These are phyloP conservation scores for Saccostrea cuccullata DNA, from an alignment of 1,140 invertebrate genomes.

Conservation along the genomic window DNA sequence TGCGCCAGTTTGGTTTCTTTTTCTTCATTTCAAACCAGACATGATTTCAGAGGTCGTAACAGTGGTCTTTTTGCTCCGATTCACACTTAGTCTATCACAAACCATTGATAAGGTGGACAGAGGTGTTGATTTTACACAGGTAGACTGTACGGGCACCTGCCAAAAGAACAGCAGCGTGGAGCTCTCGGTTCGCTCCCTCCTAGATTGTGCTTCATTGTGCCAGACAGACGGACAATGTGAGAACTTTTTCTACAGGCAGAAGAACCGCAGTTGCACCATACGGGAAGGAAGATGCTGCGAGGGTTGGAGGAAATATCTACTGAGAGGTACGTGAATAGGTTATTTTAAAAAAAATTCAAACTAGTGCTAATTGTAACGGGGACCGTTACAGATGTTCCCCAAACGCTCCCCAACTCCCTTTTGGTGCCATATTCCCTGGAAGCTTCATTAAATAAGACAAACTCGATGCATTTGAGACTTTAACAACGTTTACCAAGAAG, in stretches of 20 bases:
- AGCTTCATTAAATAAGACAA: too few species aligned
- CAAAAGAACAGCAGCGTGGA: background rate
- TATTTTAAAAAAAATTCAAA: background rate
- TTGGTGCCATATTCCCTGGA: too few species aligned
- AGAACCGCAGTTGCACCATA: background rate
- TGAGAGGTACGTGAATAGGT: background rate
- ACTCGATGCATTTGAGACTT: too few species aligned
- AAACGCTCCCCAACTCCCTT: too few species aligned
- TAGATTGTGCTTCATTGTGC: background rate
- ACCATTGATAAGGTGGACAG: background rate
- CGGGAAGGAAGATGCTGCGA: background rate
- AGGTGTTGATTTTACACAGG: background rate
- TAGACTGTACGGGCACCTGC: too few species aligned
- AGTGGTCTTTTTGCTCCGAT: background rate
- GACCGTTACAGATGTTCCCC: too few species aligned
- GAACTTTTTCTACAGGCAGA: background rate
- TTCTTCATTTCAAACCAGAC: background rate
- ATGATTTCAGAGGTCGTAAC: background rate
- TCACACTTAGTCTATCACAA: background rate
- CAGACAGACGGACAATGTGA: background rate
- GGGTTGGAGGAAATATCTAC: background rate
- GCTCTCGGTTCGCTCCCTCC: background rate
- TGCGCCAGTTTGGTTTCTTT: too few species aligned
- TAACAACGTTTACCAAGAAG: too few species aligned
- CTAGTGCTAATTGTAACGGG: too few species aligned